Evolutionary conservation across 2,888 invertebrate species (phyloP), one percentile per base, ranked within the genome.

Genomic region (Ichneumon xanthorius): DNA sequence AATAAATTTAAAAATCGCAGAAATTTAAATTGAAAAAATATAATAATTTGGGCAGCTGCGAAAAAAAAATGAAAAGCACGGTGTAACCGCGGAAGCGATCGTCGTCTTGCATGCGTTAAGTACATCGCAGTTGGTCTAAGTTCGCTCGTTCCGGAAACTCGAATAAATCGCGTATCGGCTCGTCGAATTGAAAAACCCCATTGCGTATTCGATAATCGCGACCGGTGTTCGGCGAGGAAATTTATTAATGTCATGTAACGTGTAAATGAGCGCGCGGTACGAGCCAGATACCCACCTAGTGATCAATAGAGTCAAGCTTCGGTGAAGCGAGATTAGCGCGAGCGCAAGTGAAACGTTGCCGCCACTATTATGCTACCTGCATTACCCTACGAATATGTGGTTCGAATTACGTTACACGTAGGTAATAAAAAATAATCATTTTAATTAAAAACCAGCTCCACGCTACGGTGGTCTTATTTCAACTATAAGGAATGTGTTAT

Each of bases 241-340:
- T 22, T 77, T 58, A 40, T 53, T 37, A 48, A 61, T 72, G 65
- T 45, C 67, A 26, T 33, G 83, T 75, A 75, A 83, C 83, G 71
- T 67, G 61, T 63, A 58, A 71, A 33, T 19, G 55, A 61, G 26
- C 58, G 19, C 55, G 26, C 33, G 7, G 65, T 58, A 45, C 48
- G 48, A 26, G 26, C 14, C 55, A 70, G 45, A 58, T 48, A 9
- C 3, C 58, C 22, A 37, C 37, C 16, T 19, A 48, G 48, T 70
- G 76, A 82, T 76, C 76, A 76, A 70, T 71, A 26, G 58, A 30
- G 76, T 63, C 70, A 63, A 76, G 80, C 65, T 76, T 77, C 71
- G 84, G 80, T 84, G 71, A 72, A 71, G 37, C 48, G 40, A 84
- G 80, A 76, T 80, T 77, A 80, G 71, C 65, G 63, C 40, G 53